Evolutionary conservation across 2,113 vertebrate species (phyloP), one percentile per base, ranked within the genome.

Genomic region (Plotosus lineatus): DNA sequence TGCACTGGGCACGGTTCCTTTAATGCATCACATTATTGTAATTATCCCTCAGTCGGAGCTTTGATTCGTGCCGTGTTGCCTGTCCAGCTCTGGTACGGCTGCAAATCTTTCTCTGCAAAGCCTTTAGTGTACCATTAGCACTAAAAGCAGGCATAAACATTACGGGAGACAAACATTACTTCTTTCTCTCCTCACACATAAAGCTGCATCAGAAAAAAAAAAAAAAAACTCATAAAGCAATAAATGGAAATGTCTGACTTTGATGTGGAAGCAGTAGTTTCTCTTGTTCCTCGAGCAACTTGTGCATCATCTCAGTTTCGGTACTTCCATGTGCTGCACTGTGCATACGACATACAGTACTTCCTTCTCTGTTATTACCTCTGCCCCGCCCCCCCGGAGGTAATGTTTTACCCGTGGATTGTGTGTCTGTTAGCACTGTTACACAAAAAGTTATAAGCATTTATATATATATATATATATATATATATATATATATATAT

Each of bases 141-240:
- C 36, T 71, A 56, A 79, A 79, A 79, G 40, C 65, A 51, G 65
- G 42, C 58, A 36, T 65, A 63, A 77, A 65, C 75, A 48, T 77
- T 77, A 33, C 26, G 10, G 44, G 36, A 14, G 21, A 42, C 10
- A 50, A 26, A 58, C 9, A 8, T n/a, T 50, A 5, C 36, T 60
- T 48, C 17, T 1, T 28, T 44, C 40, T 60, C 26, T 61, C 8
- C 56, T 63, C 42, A 11, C 26, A 23, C 42, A 48, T 46, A 46
- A 40, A 19, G 2, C 19, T 31, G 44, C 60, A 26, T 17, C n/a
- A 3, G 28, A 53, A 26, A 66, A n/a, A n/a, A n/a, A n/a, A n/a
- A n/a, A n/a, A n/a, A 65, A 38, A 33, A 31, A 53, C 26, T 61
- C 38, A 11, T 28, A 50, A 65, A 48, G 58, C 33, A 58, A 65